Evolutionary conservation across 2,888 invertebrate genomes (phyloP).

Genomic region (Oligia fasciuncula): DNA sequence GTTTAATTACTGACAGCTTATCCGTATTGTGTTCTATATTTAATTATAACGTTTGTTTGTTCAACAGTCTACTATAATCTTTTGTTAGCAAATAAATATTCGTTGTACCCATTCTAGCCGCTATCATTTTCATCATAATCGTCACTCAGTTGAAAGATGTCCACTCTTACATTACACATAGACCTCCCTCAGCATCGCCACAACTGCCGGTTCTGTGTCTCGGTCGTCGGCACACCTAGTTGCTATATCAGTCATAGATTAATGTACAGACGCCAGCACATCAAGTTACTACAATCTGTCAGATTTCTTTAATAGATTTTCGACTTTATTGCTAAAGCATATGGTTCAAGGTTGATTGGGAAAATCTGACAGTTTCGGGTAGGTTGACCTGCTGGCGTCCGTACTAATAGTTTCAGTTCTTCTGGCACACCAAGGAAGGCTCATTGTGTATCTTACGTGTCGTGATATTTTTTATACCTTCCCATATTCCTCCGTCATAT

Average conservation of each 20-base stretch:
- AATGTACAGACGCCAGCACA: no score
- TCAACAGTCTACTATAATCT: neutral
- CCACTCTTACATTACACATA: neutral
- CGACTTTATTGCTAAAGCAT: no score
- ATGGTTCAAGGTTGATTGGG: no score
- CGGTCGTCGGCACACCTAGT: neutral
- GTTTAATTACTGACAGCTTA: conserved; percentile 2
- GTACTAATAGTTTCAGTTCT: neutral
- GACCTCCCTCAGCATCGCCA: neutral
- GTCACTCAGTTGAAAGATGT: neutral
- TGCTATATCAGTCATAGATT: neutral
- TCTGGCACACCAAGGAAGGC: neutral
- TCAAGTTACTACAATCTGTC: no score
- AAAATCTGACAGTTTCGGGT: no score
- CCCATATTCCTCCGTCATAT: conserved; percentile 93
- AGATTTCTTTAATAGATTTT: no score
- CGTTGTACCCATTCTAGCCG: neutral
- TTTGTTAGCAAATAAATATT: neutral
- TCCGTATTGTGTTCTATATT: neutral
- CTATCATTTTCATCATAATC: neutral
- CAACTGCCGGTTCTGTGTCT: neutral
- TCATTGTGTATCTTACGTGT: neutral
- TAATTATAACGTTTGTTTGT: neutral
- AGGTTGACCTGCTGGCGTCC: no score
- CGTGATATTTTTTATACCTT: conserved; percentile 84